Conservation (phyloP, 2,888 invertebrate species). For the Teinopalpus imperialis region DNA sequence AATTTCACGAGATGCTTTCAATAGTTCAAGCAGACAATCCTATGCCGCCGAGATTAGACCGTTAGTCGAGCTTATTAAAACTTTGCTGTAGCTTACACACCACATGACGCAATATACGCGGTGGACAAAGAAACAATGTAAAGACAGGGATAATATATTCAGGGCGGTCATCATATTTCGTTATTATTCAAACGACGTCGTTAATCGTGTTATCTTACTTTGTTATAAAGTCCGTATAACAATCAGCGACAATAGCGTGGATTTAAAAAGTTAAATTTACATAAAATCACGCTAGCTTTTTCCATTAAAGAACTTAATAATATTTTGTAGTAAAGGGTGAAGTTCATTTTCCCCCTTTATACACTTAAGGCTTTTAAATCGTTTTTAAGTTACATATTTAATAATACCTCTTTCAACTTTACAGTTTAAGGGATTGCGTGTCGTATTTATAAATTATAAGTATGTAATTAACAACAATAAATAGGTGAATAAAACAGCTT, state of each 20-base stretch:
- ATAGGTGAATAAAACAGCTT: conserved; percentile 3
- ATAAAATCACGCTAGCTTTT: conserved; percentile 13
- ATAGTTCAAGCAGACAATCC: conserved; percentile 26
- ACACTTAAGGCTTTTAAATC: not conserved
- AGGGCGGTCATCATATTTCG: conserved; percentile 31
- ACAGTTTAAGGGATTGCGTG: conserved; percentile 17
- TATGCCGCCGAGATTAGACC: conserved; percentile 32
- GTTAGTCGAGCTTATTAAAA: conserved; percentile 49
- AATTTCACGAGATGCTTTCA: conserved; percentile 17
- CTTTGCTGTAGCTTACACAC: conserved; percentile 42
- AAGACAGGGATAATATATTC: conserved; percentile 58
- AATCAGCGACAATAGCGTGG: conserved; percentile 15
- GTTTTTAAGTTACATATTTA: too few relatives aligned
- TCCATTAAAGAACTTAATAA: conserved; percentile 9
- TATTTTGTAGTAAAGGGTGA: not conserved
- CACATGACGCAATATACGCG: conserved; percentile 40
- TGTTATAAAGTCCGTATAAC: conserved; percentile 26
- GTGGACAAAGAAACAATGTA: conserved; percentile 50
- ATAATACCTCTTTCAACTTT: too few relatives aligned
- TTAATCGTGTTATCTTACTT: conserved; percentile 37
- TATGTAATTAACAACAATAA: conserved; percentile 4
- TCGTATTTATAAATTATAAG: conserved; percentile 1
- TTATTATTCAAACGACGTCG: conserved; percentile 33
- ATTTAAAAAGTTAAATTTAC: conserved; percentile 30
- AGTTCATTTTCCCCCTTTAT: not conserved